These are phyloP conservation scores for Teleogryllus oceanicus DNA, from an alignment of 2,888 invertebrate genomes.

Conservation along the genomic window DNA sequence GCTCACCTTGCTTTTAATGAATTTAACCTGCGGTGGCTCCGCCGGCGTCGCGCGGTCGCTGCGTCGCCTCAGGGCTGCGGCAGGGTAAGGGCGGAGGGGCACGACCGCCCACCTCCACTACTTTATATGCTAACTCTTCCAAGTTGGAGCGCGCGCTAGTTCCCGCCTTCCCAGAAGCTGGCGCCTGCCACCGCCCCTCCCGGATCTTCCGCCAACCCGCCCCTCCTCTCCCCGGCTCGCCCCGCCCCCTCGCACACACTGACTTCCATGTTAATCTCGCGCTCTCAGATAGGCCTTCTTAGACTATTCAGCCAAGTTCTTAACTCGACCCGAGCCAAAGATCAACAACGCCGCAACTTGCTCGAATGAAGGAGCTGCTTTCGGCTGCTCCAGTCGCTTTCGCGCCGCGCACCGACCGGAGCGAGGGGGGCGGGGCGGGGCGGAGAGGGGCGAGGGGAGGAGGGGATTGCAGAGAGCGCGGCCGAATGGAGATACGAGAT, in stretches of 20 bases:
- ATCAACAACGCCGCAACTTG: neutral
- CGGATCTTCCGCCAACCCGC: neutral
- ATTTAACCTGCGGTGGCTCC: no score
- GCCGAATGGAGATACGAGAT: no score
- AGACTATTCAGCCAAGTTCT: constrained; percentile 9
- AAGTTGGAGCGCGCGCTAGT: no score
- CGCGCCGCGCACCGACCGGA: neutral
- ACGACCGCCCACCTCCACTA: no score
- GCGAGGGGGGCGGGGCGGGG: neutral
- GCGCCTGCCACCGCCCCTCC: neutral
- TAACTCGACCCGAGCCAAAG: neutral
- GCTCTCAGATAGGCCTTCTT: neutral
- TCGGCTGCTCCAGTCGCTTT: neutral
- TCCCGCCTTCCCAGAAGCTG: no score
- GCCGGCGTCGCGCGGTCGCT: no score
- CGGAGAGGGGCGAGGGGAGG: neutral
- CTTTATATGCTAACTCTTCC: no score
- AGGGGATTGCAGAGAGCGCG: no score
- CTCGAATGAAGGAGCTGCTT: neutral
- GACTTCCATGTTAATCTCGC: neutral
- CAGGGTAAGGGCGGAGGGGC: no score
- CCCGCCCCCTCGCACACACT: neutral
- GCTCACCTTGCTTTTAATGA: no score
- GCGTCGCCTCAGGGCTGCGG: no score
- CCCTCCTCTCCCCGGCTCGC: neutral